phyloP scores from a whole-genome alignment of 2,797 vertebrate species.

The Coluber constrictor region DNA sequence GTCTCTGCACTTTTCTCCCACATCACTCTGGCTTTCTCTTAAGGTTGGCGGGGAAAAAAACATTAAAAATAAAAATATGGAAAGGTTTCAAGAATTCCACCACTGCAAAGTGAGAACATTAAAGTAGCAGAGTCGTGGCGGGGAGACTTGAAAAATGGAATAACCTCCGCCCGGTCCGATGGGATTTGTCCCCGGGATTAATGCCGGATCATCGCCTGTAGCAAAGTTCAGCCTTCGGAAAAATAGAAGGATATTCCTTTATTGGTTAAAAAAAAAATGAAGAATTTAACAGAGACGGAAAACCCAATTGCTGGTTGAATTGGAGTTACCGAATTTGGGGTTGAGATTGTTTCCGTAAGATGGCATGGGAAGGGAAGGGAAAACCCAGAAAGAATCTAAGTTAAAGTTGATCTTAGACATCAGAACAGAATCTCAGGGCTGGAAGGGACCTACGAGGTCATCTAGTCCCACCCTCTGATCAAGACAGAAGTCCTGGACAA shows the following conservation, averaged over 20 bases:
- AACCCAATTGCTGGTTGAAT: background rate
- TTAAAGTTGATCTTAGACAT: background rate
- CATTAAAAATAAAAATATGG: background rate
- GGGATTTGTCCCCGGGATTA: background rate
- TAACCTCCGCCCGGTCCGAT: background rate
- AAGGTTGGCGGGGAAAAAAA: background rate
- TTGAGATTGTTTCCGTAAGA: background rate
- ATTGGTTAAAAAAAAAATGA: background rate
- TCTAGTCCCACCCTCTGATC: background rate
- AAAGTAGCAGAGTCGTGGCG: background rate
- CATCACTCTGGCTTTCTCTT: background rate
- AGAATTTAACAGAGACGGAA: background rate
- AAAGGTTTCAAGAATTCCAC: background rate
- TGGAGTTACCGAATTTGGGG: background rate
- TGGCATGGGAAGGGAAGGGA: background rate
- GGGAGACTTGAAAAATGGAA: background rate
- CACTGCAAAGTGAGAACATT: background rate
- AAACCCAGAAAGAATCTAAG: background rate
- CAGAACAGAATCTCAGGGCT: background rate
- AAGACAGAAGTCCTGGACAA: background rate
- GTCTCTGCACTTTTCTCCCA: background rate
- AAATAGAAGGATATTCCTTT: background rate
- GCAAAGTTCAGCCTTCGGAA: background rate
- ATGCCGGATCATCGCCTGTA: background rate
- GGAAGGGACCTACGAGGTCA: background rate